Conservation (phyloP, 2,888 invertebrate species). For the Lycocerus yunnanus region DNA sequence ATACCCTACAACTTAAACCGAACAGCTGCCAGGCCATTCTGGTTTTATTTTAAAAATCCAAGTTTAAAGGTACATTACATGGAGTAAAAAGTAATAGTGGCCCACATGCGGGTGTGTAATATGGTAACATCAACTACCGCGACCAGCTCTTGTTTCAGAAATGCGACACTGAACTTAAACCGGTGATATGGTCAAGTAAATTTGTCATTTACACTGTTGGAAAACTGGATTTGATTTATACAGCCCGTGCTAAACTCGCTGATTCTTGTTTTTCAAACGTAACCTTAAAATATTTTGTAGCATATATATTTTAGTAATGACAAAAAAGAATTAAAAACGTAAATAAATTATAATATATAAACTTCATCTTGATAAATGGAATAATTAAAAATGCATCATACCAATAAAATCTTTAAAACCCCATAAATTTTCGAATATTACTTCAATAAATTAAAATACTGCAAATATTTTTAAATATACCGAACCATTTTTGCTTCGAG, state of each 20-base stretch:
- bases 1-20: background rate
- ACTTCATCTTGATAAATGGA: slow-evolving; percentile 8
- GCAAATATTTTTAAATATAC: too few species aligned
- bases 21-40: background rate
- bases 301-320: slow-evolving; percentile 17
- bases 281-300: slow-evolving; percentile 22
- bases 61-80: background rate
- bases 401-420: background rate
- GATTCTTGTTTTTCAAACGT: slow-evolving; percentile 33
- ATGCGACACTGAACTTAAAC: slow-evolving; percentile 46
- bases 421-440: background rate
- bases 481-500: too few species aligned
- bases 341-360: background rate
- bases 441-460: background rate
- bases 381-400: slow-evolving; percentile 16
- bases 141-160: slow-evolving; percentile 48
- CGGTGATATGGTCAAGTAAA: slow-evolving; percentile 53
- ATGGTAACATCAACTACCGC: slow-evolving; percentile 45
- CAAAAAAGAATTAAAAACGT: background rate
- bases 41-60: background rate
- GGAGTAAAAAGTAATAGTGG: slow-evolving; percentile 23
- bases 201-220: slow-evolving; percentile 49
- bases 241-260: slow-evolving; percentile 37
- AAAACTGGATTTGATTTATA: slow-evolving; percentile 44
- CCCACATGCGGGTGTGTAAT: slow-evolving; percentile 44